Percentiles rank a stretch among this genome's conserved stretches.
These are phyloP conservation scores for Drosophila mettleri DNA, from an alignment of 2,888 invertebrate genomes.

Conservation along the genomic window DNA sequence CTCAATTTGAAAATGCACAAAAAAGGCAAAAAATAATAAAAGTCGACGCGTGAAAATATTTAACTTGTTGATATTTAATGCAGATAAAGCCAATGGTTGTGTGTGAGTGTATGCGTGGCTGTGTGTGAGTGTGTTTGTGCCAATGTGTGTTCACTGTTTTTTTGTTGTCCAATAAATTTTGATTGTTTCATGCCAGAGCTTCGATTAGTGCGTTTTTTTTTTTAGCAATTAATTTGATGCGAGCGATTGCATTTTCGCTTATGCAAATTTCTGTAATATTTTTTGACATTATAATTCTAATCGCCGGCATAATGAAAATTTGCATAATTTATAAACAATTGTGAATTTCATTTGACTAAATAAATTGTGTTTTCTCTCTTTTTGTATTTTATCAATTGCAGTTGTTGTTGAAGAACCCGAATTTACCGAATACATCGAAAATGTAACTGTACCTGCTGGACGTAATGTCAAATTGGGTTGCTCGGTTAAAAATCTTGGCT, in stretches of 20 bases:
- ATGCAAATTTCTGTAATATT: slow-evolving; percentile 14
- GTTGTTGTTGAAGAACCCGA: slow-evolving; percentile 92
- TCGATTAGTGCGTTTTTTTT: slow-evolving; percentile 32
- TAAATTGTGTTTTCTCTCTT: slow-evolving; percentile 6
- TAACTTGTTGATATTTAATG: slow-evolving; percentile 65
- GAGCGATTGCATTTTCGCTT: slow-evolving; percentile 49
- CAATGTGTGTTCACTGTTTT: slow-evolving; percentile 1
- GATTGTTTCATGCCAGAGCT: background rate
- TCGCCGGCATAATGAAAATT: background rate
- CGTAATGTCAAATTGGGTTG: slow-evolving; percentile 95
- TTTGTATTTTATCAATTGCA: slow-evolving; percentile 86
- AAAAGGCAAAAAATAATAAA: slow-evolving; percentile 12
- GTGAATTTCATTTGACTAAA: background rate
- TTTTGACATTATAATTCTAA: background rate
- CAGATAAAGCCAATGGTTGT: slow-evolving; percentile 41
- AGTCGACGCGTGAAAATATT: slow-evolving; percentile 29
- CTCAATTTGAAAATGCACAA: slow-evolving; percentile 15
- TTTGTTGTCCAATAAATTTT: slow-evolving; percentile 37
- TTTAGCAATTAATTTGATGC: slow-evolving; percentile 45
- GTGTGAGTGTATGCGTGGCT: slow-evolving; percentile 6
- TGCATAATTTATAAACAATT: slow-evolving; percentile 19
- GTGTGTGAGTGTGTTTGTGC: slow-evolving; percentile 21
- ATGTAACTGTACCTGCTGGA: slow-evolving; percentile 93
- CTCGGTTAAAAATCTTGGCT: slow-evolving; percentile 95
- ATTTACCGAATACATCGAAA: slow-evolving; percentile 95